Conservation (phyloP, 2,113 vertebrate genomes). For the Anguilla japonica region DNA sequence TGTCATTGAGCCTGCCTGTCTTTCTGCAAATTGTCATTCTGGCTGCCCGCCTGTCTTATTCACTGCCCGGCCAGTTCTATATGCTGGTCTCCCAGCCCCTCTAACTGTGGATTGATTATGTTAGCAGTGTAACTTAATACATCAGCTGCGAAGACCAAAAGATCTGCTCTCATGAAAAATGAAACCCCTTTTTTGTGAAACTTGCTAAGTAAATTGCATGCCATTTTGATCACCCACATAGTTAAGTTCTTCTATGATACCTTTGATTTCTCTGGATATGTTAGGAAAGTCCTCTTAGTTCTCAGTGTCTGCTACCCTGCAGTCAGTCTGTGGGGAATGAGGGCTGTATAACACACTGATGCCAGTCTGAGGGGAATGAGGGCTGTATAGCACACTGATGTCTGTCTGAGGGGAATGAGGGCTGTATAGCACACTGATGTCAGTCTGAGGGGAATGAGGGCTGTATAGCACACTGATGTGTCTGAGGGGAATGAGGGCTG, state of each 20-base stretch:
- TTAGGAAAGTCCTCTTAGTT: neutral
- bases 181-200: neutral
- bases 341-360: no score
- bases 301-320: no score
- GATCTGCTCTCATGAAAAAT: neutral
- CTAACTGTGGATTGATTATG: neutral
- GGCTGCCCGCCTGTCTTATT: neutral
- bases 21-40: neutral
- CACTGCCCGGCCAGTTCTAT: neutral
- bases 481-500: no score
- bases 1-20: neutral
- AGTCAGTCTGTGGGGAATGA: no score
- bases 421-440: no score
- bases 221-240: neutral
- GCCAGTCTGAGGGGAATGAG: no score
- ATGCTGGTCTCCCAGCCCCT: neutral
- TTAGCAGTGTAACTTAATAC: neutral
- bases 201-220: neutral
- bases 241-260: no score
- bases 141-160: neutral
- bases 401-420: no score
- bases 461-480: no score
- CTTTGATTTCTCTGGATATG: neutral
- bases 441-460: no score
- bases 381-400: no score